Percentiles rank a stretch among this genome's conserved stretches.
Conservation (phyloP, 2,888 invertebrate species). For the Mellilla xanthometata region DNA sequence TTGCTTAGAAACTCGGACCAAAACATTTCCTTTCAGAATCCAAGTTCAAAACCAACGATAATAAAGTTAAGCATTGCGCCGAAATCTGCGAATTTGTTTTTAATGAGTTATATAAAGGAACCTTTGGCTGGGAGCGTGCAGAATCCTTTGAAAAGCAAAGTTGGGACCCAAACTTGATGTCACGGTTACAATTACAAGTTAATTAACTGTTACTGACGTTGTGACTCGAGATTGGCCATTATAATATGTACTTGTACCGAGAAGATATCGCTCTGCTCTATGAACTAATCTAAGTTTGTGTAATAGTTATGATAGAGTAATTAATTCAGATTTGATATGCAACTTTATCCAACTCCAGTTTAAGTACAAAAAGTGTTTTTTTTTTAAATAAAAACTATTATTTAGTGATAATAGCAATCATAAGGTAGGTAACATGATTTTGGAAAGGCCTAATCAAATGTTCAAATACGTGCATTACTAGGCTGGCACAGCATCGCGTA, state of each 20-base stretch:
- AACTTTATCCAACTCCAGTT: too few species aligned
- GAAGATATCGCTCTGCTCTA: neutral
- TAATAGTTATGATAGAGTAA: too few species aligned
- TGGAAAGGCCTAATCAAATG: too few species aligned
- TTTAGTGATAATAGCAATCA: too few species aligned
- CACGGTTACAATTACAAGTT: conserved; percentile 57
- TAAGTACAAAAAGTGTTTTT: too few species aligned
- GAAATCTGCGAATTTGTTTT: conserved; percentile 51
- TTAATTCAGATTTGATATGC: too few species aligned
- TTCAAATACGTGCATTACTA: too few species aligned
- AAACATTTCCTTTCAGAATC: neutral
- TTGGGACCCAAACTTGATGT: conserved; percentile 54
- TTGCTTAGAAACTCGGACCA: neutral
- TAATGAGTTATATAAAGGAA: conserved; percentile 58
- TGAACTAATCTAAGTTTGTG: neutral
- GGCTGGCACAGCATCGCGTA: too few species aligned
- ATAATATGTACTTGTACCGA: neutral
- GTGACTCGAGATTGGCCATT: conserved; percentile 35
- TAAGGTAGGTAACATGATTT: too few species aligned
- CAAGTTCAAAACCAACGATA: conserved; percentile 7
- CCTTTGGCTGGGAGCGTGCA: conserved; percentile 42
- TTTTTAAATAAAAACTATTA: too few species aligned
- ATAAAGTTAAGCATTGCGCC: conserved; percentile 10
- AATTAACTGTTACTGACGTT: conserved; percentile 50
- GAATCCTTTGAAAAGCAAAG: conserved; percentile 59